Evolutionary conservation across 92 coral and sea anemone genomes (phyloP).

Genomic region (Siderastrea siderea): DNA sequence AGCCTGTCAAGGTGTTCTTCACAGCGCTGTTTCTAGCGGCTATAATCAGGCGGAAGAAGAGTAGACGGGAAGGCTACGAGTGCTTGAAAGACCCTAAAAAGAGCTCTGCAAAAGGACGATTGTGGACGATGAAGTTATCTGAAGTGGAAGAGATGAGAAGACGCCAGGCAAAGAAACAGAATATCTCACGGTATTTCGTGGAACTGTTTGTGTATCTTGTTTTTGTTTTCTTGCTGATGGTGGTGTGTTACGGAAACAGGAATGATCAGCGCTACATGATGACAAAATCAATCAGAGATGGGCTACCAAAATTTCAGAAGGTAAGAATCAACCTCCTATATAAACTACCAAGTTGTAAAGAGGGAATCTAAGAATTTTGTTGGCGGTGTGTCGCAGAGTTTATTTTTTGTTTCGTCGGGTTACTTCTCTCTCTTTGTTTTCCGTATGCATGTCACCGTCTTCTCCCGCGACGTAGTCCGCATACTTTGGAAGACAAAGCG

Average conservation of each 20-base stretch:
- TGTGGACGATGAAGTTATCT: constrained; percentile 11
- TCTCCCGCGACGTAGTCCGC: no score
- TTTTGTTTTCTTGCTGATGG: constrained; percentile 48
- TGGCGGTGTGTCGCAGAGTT: no score
- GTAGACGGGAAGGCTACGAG: neutral
- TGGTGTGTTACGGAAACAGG: constrained; percentile 66
- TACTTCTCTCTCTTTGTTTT: no score
- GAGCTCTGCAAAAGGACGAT: neutral
- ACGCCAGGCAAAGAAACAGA: constrained; percentile 27
- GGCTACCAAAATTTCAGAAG: constrained; percentile 40
- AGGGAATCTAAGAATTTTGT: no score
- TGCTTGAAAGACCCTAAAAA: neutral
- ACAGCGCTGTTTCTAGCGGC: constrained; percentile 75
- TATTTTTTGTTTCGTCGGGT: no score
- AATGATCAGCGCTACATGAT: constrained; percentile 62
- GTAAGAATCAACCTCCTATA: constrained; percentile 11
- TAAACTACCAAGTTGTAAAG: no score
- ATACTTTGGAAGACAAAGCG: no score
- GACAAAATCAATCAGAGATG: constrained; percentile 65
- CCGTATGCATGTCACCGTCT: no score
- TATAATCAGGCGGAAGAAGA: constrained; percentile 41
- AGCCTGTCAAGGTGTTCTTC: constrained; percentile 85
- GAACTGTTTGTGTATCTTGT: constrained; percentile 56
- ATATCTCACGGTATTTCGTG: constrained; percentile 22
- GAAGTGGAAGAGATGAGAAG: constrained; percentile 42